Percentiles rank a stretch among this genome's conserved stretches.
Evolutionary conservation across 2,888 invertebrate genomes (phyloP).

Genomic region (Zonitis immaculata): DNA sequence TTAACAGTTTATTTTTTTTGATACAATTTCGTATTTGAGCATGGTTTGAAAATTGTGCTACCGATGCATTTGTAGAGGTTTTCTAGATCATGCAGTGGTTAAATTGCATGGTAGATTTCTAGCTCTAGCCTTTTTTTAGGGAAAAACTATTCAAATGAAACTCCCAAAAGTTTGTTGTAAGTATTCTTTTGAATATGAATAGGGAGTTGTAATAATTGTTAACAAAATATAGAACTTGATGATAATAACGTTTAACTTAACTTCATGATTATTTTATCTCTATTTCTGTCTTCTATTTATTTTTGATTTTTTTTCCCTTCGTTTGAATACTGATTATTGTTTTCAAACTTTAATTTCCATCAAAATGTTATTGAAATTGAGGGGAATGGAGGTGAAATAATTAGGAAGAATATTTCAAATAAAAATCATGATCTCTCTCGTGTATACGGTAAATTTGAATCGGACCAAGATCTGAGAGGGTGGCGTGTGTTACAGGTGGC

Average conservation of each 20-base stretch:
- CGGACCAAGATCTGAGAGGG: conserved; percentile 31
- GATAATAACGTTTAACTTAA: background rate
- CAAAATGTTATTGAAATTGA: background rate
- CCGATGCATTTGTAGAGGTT: conserved; percentile 38
- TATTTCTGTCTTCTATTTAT: background rate
- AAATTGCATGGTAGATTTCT: conserved; percentile 35
- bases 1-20: conserved; percentile 17
- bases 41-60: conserved; percentile 36
- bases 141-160: background rate
- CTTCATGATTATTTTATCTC: conserved; percentile 2
- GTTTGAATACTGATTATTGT: background rate
- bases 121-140: conserved; percentile 10
- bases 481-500: conserved; percentile 56
- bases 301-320: background rate
- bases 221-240: background rate
- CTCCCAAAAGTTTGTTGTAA: background rate
- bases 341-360: background rate
- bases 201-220: too few relatives aligned
- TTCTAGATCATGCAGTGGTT: conserved; percentile 32
- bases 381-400: conserved; percentile 1
- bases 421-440: background rate
- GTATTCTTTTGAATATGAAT: background rate
- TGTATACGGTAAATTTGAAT: background rate
- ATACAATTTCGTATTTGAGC: conserved; percentile 29
- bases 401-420: background rate